Conservation (phyloP, 2,888 invertebrate genomes). For the Machimus atricapillus region DNA sequence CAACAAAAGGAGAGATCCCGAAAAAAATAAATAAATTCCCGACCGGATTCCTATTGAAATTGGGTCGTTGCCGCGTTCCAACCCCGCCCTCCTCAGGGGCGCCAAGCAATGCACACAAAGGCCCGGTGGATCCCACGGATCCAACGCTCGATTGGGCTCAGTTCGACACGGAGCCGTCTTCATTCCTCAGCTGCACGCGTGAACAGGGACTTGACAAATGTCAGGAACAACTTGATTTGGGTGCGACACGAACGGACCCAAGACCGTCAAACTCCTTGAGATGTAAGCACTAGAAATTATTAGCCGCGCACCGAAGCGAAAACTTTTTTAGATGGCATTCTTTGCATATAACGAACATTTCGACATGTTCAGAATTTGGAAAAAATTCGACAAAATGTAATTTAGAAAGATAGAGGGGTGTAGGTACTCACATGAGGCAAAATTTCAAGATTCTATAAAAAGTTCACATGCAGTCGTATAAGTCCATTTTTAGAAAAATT, state of each 20-base stretch:
- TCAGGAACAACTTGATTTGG: not conserved
- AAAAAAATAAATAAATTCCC: not conserved
- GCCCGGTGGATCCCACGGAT: not conserved
- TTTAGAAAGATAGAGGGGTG: no score
- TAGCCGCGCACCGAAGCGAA: not conserved
- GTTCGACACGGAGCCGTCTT: not conserved
- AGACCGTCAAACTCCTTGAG: not conserved
- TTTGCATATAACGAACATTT: not conserved
- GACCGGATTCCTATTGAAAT: not conserved
- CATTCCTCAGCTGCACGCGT: not conserved
- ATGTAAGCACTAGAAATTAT: not conserved
- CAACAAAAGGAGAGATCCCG: not conserved
- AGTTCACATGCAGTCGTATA: no score
- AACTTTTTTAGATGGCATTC: not conserved
- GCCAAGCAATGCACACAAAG: not conserved
- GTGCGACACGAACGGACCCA: not conserved
- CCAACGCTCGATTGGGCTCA: not conserved
- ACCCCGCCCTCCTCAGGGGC: not conserved
- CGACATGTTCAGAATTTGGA: not conserved
- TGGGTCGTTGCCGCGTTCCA: not conserved
- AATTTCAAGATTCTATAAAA: no score
- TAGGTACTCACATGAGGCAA: no score
- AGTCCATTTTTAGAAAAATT: no score
- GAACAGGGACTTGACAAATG: not conserved
- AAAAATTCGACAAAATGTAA: not conserved